phyloP scores from a whole-genome alignment of 2,888 invertebrate genomes.

The Phyllotreta cruciferae region DNA sequence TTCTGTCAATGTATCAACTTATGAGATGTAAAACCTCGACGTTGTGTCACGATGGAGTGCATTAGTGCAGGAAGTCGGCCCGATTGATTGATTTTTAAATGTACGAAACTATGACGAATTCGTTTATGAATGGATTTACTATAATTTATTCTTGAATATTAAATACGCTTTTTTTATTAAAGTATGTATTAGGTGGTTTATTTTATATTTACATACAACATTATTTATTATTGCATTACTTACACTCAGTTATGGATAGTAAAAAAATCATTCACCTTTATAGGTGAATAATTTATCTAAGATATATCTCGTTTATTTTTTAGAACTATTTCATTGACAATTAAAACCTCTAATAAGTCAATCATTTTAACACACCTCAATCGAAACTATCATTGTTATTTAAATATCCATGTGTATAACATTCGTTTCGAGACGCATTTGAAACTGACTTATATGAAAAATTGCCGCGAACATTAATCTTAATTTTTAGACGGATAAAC shows the following conservation, averaged over 20 bases:
- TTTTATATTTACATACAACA: no score
- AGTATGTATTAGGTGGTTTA: no score
- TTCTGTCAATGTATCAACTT: constrained; percentile 7
- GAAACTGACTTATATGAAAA: constrained; percentile 14
- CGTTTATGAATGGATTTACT: no score
- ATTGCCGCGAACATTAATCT: constrained; percentile 20
- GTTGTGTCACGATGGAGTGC: constrained; percentile 6
- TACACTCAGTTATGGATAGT: no score
- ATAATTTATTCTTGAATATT: no score
- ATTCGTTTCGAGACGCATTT: constrained; percentile 11
- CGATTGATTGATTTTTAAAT: no score
- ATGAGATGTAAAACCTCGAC: constrained; percentile 2
- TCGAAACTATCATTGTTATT: constrained; percentile 20
- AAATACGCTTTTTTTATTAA: no score
- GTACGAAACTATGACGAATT: no score
- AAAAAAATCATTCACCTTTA: no score
- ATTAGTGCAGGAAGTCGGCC: background rate
- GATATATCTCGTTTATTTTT: no score
- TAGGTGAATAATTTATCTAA: no score
- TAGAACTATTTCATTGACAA: constrained; percentile 2
- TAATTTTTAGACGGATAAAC: constrained; percentile 14
- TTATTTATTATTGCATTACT: no score
- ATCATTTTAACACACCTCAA: constrained; percentile 29
- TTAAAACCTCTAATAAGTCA: constrained; percentile 31
- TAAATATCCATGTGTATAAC: constrained; percentile 6